Evolutionary conservation across 2,113 vertebrate species (phyloP), one percentile per base, ranked within the genome.

Genomic region (Erpornis zantholeuca): DNA sequence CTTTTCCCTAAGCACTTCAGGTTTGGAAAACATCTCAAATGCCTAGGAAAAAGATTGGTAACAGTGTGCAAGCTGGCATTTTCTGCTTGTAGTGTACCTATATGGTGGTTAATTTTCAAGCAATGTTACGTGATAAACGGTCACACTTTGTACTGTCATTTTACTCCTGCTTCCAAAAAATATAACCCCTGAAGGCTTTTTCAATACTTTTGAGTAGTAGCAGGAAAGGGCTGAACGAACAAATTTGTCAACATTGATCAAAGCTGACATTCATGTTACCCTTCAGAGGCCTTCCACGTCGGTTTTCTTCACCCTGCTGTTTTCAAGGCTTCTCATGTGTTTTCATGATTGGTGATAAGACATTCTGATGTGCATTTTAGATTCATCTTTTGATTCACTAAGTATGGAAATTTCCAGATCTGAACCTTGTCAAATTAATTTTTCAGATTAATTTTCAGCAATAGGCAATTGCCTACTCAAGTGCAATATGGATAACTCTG

Each of bases 181-280:
- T 71, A 66, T 36, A 79, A 92, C 4, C 22, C 60, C 14, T 33
- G 15, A 71, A 84, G 64, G 53, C 15, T 14, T 19, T 81, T 87
- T 81, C 52, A 64, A 3, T 88, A 54, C 29, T 76, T 92, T 75
- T 57, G n/a, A 96, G 53, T 57, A 42, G 72, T 36, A 88, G 35
- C 27, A 79, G 75, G 65, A 90, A 86, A 80, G 16, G 35, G 15
- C 7, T 70, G 71, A 91, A 89, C 0, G 9, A 91, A 80, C 24
- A 83, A 70, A 90, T 93, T 95, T 70, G 53, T 96, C 80, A 90
- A 35, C 69, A 70, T 50, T 89, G 79, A 94, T 94, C 77, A 96
- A 94, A 93, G 80, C 52, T 94, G 92, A 69, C 77, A 94, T 93
- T 95, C 85, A 65, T 23, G 86, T 70, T 86, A 38, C 33, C 17